Percentiles rank a stretch among this genome's conserved stretches.
phyloP scores from a whole-genome alignment of 2,113 vertebrate species.

The Ptychochromis oligacanthus region DNA sequence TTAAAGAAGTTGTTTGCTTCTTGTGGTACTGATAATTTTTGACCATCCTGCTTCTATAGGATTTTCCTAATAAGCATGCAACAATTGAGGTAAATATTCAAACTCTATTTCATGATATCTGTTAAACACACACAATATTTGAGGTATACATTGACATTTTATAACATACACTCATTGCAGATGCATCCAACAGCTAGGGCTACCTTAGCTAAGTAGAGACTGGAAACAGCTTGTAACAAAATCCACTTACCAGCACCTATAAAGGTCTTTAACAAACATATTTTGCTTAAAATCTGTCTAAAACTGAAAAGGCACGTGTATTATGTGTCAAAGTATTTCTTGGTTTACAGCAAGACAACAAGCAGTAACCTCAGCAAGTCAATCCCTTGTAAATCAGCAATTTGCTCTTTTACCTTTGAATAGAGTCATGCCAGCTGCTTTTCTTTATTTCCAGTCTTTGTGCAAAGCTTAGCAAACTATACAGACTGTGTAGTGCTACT shows the following conservation, averaged over 20 bases:
- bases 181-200: neutral
- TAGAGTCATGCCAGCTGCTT: neutral
- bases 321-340: too few relatives aligned
- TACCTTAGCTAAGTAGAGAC: neutral
- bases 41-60: neutral
- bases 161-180: neutral
- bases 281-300: too few relatives aligned
- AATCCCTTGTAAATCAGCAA: neutral
- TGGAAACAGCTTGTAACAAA: neutral
- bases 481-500: neutral
- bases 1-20: neutral
- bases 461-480: neutral
- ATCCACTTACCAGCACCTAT: neutral
- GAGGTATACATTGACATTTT: neutral
- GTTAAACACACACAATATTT: neutral
- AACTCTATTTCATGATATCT: neutral
- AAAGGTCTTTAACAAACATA: rapidly evolving
- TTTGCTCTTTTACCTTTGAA: neutral
- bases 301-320: too few relatives aligned
- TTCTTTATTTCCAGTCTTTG: neutral
- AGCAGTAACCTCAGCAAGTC: neutral
- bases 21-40: neutral
- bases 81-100: conserved; percentile 41
- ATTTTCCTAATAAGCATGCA: neutral
- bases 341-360: too few relatives aligned